A percentile compares a stretch with the other conserved stretches of the same genome.
Evolutionary conservation across 2,113 vertebrate species (phyloP).

Genomic region (Anarhynchus alexandrinus): DNA sequence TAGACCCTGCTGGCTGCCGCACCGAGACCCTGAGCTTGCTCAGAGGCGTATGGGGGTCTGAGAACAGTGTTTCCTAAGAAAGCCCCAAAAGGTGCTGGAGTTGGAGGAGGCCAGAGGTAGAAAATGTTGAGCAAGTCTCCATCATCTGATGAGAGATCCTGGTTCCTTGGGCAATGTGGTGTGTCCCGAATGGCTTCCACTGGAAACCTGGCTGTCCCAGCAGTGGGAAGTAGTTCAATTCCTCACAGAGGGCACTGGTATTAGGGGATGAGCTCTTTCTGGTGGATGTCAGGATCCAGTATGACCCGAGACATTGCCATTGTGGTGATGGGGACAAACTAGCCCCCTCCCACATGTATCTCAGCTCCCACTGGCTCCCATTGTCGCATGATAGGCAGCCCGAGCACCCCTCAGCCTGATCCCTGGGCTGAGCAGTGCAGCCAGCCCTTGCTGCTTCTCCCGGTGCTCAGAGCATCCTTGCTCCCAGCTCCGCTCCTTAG

Average conservation of each 20-base stretch:
- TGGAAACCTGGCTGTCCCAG: neutral
- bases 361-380: neutral
- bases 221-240: neutral
- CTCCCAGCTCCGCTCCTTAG: neutral
- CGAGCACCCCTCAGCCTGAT: neutral
- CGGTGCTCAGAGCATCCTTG: neutral
- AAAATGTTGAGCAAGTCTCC: neutral
- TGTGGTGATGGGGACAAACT: neutral
- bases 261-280: neutral
- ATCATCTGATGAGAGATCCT: neutral
- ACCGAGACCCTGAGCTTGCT: neutral
- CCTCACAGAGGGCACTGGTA: neutral
- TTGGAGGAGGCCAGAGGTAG: neutral
- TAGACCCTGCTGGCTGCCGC: neutral
- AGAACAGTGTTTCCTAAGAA: neutral
- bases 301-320: neutral
- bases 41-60: neutral
- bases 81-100: neutral
- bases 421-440: neutral
- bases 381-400: neutral
- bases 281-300: neutral
- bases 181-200: neutral
- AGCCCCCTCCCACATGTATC: neutral
- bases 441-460: neutral
- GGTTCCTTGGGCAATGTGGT: neutral